A percentile compares a stretch with the other conserved stretches of the same genome.
phyloP scores from a whole-genome alignment of 1,140 invertebrate species.

The Drosophila arawakana region DNA sequence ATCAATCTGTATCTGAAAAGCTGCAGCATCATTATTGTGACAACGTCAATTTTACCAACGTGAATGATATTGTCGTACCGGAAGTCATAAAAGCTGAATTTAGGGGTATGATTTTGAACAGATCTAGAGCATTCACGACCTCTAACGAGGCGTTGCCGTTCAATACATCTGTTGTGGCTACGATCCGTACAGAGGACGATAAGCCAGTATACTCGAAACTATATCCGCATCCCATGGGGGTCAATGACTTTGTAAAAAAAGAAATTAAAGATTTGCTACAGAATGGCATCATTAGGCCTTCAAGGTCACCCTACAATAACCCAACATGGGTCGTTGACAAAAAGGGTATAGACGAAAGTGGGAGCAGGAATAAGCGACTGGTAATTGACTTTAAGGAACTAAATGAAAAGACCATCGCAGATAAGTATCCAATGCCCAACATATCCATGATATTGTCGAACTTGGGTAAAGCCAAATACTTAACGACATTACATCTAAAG shows the following conservation, averaged over 20 bases:
- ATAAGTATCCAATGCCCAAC: not conserved
- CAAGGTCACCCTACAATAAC: not conserved
- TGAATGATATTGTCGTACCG: too few species aligned
- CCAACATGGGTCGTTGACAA: not conserved
- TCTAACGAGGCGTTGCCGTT: not conserved
- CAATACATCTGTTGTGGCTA: not conserved
- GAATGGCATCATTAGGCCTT: not conserved
- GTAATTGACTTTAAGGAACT: not conserved
- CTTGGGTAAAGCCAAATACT: not conserved
- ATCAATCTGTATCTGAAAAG: too few species aligned
- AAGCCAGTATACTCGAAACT: not conserved
- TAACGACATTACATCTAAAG: not conserved
- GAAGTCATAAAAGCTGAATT: too few species aligned
- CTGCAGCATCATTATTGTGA: too few species aligned
- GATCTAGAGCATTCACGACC: not conserved
- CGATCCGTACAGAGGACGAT: not conserved
- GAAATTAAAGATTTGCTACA: slow-evolving; percentile 1
- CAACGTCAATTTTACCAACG: too few species aligned
- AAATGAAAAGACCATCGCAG: not conserved
- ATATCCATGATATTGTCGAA: not conserved
- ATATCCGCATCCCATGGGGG: too few species aligned
- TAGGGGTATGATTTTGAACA: not conserved
- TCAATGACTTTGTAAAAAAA: too few species aligned
- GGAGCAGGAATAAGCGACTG: not conserved
- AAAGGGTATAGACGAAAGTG: not conserved